These are phyloP conservation scores for Nansenia antarctica DNA, from an alignment of 2,113 vertebrate species.

Conservation along the genomic window DNA sequence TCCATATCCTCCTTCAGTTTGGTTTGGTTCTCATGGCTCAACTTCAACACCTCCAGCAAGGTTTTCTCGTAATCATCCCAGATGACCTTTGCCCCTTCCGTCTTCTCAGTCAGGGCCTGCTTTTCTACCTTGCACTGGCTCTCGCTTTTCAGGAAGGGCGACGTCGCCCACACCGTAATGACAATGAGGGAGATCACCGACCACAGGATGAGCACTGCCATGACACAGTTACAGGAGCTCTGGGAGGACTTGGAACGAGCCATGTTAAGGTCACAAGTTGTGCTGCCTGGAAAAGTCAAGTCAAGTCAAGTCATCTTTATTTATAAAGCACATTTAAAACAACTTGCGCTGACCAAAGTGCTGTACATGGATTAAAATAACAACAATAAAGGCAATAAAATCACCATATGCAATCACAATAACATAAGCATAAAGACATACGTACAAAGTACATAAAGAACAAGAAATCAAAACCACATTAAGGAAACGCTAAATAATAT, in stretches of 20 bases:
- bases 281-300: neutral
- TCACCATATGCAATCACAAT: no score
- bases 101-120: neutral
- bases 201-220: constrained; percentile 40
- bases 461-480: no score
- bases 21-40: constrained; percentile 18
- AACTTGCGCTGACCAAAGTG: no score
- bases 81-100: neutral
- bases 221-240: constrained; percentile 25
- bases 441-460: no score
- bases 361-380: no score
- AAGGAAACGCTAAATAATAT: no score
- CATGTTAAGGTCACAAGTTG: constrained; percentile 22
- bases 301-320: no score
- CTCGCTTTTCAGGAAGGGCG: constrained; percentile 1
- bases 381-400: no score
- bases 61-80: constrained; percentile 3
- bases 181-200: constrained; percentile 43
- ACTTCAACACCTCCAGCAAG: constrained; percentile 9
- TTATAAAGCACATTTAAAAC: no score
- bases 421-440: no score
- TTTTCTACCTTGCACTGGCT: constrained; percentile 19
- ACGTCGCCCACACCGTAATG: constrained; percentile 46
- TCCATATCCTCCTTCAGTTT: constrained; percentile 21
- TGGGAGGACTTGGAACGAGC: constrained; percentile 15